A percentile compares a stretch with the other conserved stretches of the same genome.
These are phyloP conservation scores for Ceryle rudis DNA, from an alignment of 2,797 vertebrate genomes.

Conservation along the genomic window DNA sequence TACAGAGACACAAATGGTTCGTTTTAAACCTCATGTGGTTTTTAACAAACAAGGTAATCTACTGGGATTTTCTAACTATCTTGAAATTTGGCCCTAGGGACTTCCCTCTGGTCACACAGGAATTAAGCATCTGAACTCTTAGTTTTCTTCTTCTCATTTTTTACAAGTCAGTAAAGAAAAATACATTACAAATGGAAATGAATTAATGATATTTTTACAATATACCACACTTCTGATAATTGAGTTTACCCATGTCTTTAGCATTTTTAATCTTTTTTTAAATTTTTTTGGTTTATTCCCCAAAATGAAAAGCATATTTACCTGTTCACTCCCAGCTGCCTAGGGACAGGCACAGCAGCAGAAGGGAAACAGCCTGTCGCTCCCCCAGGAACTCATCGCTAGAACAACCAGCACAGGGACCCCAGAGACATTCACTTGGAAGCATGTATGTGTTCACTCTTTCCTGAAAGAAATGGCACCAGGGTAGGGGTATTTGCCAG, in stretches of 20 bases:
- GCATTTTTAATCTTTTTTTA: too few relatives aligned
- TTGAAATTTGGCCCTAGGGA: neutral
- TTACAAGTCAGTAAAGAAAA: neutral
- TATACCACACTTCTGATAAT: neutral
- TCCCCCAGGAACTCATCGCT: neutral
- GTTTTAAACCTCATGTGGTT: neutral
- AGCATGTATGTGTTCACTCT: fast-evolving
- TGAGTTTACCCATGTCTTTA: neutral
- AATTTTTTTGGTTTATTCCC: neutral
- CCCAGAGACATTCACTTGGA: fast-evolving
- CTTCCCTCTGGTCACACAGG: neutral
- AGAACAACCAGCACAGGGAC: neutral
- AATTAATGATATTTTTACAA: neutral
- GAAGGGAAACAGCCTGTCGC: neutral
- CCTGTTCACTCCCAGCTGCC: neutral
- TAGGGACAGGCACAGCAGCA: neutral
- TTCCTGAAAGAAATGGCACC: fast-evolving
- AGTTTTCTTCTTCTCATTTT: neutral
- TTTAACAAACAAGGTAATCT: neutral
- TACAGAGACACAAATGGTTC: neutral
- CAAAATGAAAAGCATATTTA: neutral
- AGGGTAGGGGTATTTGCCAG: neutral
- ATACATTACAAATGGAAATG: neutral
- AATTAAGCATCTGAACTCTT: neutral
- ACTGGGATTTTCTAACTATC: neutral